phyloP scores from a whole-genome alignment of 1,140 invertebrate genomes.

The Nylanderia fulva region DNA sequence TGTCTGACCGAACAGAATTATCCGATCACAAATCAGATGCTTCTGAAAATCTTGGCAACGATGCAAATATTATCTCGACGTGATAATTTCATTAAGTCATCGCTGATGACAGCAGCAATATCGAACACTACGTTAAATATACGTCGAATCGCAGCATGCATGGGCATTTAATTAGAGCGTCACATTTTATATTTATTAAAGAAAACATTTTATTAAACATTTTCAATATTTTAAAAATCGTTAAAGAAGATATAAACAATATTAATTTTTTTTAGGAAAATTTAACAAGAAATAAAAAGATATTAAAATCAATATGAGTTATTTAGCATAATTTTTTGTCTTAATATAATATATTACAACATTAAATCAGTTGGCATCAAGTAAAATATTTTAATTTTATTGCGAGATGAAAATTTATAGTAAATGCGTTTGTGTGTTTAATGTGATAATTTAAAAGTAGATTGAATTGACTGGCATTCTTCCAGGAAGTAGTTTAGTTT shows the following conservation, averaged over 20 bases:
- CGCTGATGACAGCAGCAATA: constrained; percentile 32
- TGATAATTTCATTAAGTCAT: constrained; percentile 62
- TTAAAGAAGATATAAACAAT: too few species aligned
- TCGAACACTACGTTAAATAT: background rate
- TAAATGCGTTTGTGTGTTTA: too few species aligned
- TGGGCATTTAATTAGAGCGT: background rate
- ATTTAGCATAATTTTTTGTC: too few species aligned
- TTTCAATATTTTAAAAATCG: too few species aligned
- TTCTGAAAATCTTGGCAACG: constrained; percentile 69
- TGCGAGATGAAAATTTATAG: background rate
- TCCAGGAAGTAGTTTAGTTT: constrained; percentile 4
- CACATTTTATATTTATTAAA: background rate
- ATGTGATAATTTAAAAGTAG: background rate
- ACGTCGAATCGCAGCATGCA: constrained; percentile 44
- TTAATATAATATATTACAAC: too few species aligned
- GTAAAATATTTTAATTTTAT: background rate
- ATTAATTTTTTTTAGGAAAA: too few species aligned
- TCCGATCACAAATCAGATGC: constrained; percentile 5
- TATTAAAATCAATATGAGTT: too few species aligned
- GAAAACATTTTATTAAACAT: too few species aligned
- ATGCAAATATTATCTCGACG: constrained; percentile 43
- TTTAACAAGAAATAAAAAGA: too few species aligned
- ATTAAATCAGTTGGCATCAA: too few species aligned
- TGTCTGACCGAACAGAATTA: constrained; percentile 41
- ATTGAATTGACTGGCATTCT: background rate